Percentiles rank a stretch among this genome's conserved stretches.
phyloP scores from a whole-genome alignment of 2,888 invertebrate species.

The Harmothoe impar region DNA sequence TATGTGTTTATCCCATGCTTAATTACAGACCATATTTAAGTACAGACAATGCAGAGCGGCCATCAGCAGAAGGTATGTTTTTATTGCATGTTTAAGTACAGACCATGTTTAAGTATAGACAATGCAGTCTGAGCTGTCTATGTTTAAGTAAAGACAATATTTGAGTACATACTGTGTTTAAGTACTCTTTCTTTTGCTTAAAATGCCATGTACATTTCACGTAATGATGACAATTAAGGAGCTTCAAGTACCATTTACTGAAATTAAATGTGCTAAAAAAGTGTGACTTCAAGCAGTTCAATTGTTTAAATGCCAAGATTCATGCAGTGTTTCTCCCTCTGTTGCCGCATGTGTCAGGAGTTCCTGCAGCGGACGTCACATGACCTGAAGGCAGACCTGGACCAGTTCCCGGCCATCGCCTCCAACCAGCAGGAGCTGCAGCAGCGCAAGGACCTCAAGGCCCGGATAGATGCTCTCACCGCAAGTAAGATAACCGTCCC shows the following conservation, averaged over 20 bases:
- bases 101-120: too few species aligned
- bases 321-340: too few species aligned
- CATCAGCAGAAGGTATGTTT: slow-evolving; percentile 67
- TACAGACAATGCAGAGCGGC: slow-evolving; percentile 79
- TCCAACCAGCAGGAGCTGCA: slow-evolving; percentile 74
- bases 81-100: slow-evolving; percentile 83
- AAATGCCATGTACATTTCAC: too few species aligned
- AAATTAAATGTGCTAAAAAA: too few species aligned
- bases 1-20: slow-evolving; percentile 80
- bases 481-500: too few species aligned
- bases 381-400: slow-evolving; percentile 74
- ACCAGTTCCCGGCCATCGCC: slow-evolving; percentile 75
- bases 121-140: too few species aligned
- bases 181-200: too few species aligned
- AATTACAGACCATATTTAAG: slow-evolving; percentile 72
- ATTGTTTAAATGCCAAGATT: too few species aligned
- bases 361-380: slow-evolving; percentile 76
- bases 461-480: slow-evolving; percentile 76
- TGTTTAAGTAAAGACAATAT: slow-evolving; percentile 80
- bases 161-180: slow-evolving; percentile 74
- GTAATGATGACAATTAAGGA: too few species aligned
- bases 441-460: slow-evolving; percentile 75
- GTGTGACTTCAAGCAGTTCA: too few species aligned
- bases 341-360: too few species aligned
- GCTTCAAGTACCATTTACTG: too few species aligned